Conservation (phyloP, 2,888 invertebrate species). For the Sminthurides aquaticus region DNA sequence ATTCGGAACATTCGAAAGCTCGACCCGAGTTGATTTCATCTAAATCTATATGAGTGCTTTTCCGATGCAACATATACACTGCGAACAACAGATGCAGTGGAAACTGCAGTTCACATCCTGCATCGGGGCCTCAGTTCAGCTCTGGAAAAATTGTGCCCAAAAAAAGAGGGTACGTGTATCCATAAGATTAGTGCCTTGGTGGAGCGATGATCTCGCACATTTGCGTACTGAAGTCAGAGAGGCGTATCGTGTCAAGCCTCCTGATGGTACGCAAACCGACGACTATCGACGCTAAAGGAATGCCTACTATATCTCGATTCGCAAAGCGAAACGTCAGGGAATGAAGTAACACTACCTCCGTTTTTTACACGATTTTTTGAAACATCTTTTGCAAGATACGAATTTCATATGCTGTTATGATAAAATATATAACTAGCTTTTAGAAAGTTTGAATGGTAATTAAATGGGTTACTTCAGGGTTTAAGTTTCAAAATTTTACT, state of each 20-base stretch:
- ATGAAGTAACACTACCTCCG: no score
- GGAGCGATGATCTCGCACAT: background rate
- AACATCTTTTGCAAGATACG: no score
- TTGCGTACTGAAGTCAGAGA: background rate
- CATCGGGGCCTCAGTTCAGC: background rate
- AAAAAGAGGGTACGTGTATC: no score
- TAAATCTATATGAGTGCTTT: background rate
- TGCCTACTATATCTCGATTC: background rate
- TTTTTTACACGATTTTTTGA: no score
- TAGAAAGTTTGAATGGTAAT: no score
- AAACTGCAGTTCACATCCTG: background rate
- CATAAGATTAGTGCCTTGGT: background rate
- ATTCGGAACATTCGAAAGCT: background rate
- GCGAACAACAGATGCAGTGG: no score
- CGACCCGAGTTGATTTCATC: background rate
- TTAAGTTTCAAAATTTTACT: no score
- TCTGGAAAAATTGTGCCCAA: background rate
- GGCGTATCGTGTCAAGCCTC: no score
- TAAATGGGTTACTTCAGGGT: no score
- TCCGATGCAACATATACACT: no score
- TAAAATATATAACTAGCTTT: no score
- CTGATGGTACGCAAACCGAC: background rate
- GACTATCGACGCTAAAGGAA: background rate
- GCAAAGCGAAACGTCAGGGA: background rate
- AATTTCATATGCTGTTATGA: no score